These are phyloP conservation scores for Eumaeus atala DNA, from an alignment of 1,140 invertebrate species.

Conservation along the genomic window DNA sequence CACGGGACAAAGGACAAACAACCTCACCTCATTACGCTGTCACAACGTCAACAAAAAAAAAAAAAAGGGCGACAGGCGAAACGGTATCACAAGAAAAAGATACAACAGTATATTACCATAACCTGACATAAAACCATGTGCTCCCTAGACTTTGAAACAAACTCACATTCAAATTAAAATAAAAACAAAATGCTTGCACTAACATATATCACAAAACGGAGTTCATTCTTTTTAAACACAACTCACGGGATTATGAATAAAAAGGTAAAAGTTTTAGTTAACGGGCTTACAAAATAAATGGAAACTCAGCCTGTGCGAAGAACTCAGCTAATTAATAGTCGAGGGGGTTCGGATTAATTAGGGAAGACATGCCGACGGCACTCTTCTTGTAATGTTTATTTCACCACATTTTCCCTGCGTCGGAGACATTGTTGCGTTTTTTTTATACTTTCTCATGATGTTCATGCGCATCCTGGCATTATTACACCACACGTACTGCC, in stretches of 20 bases:
- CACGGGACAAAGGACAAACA: no score
- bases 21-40: no score
- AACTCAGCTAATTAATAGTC: constrained; percentile 61
- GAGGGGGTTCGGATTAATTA: constrained; percentile 52
- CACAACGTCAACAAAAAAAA: no score
- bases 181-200: no score
- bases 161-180: no score
- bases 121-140: no score
- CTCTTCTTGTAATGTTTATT: constrained; percentile 32
- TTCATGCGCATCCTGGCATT: not conserved
- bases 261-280: constrained; percentile 24
- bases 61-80: no score
- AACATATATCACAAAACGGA: no score
- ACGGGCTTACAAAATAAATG: constrained; percentile 40
- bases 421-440: constrained; percentile 11
- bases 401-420: constrained; percentile 2
- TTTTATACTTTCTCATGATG: not conserved
- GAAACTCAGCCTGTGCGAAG: constrained; percentile 36
- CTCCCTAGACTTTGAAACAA: no score
- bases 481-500: no score
- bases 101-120: no score
- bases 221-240: constrained; percentile 1
- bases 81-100: no score
- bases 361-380: constrained; percentile 37
- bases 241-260: constrained; percentile 22